phyloP scores from a whole-genome alignment of 2,888 invertebrate species.

The Drosophila rubida region DNA sequence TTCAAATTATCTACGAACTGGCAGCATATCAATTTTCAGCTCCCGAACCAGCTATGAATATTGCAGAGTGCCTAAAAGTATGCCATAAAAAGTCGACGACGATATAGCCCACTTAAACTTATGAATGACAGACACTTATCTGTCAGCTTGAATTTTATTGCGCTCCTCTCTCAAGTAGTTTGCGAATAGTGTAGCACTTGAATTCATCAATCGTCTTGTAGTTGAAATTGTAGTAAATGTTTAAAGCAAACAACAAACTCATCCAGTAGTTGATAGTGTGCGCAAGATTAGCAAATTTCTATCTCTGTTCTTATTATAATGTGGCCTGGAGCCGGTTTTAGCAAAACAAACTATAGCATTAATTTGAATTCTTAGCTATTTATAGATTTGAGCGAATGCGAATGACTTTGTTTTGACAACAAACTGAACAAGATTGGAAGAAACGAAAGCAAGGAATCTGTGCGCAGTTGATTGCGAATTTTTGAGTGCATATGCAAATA shows the following conservation, averaged over 20 bases:
- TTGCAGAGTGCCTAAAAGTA: conserved; percentile 26
- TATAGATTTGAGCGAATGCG: background rate
- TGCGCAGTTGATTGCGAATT: no score
- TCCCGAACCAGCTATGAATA: background rate
- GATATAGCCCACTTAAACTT: background rate
- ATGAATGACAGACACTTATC: conserved; percentile 14
- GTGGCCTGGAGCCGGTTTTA: background rate
- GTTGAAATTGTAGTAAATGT: background rate
- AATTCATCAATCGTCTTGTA: conserved; percentile 3
- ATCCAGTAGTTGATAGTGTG: background rate
- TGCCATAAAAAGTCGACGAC: background rate
- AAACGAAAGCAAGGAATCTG: background rate
- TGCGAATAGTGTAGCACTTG: background rate
- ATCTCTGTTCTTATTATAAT: background rate
- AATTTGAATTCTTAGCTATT: background rate
- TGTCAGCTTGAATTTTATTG: conserved; percentile 1
- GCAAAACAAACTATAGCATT: background rate
- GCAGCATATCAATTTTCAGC: background rate
- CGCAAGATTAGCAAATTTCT: background rate
- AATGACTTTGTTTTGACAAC: background rate
- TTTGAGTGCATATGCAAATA: no score
- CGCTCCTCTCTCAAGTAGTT: background rate
- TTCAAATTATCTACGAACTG: background rate
- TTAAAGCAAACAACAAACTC: background rate
- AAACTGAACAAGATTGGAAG: background rate